phyloP scores from a whole-genome alignment of 2,888 invertebrate species.

The Eupithecia vulgata region DNA sequence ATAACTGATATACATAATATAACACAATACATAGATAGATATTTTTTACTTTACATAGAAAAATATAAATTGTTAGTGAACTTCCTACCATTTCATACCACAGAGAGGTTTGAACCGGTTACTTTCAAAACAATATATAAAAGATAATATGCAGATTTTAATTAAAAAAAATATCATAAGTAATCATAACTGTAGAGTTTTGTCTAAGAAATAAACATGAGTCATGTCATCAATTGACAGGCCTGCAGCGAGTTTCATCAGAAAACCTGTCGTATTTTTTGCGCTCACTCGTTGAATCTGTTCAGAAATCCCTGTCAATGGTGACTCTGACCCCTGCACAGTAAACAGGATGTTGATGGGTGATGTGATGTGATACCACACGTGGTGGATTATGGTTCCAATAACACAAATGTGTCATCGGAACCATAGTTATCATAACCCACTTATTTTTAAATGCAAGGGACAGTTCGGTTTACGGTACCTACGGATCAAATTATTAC shows the following conservation, averaged over 20 bases:
- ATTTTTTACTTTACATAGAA: too few relatives aligned
- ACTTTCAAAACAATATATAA: neutral
- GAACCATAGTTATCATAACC: neutral
- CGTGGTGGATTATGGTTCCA: neutral
- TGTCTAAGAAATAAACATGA: neutral
- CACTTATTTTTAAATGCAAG: neutral
- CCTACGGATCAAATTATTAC: neutral
- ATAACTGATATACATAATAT: too few relatives aligned
- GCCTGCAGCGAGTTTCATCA: neutral
- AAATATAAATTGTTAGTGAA: neutral
- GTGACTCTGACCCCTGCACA: neutral
- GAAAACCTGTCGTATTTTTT: neutral
- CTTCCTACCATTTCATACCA: neutral
- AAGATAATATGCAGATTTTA: neutral
- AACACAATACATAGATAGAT: too few relatives aligned
- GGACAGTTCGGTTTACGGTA: neutral
- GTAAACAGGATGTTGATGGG: constrained; percentile 6
- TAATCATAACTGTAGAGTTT: neutral
- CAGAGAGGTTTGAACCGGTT: neutral
- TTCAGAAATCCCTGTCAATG: neutral
- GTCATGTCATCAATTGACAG: neutral
- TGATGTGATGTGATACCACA: constrained; percentile 1
- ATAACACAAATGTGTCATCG: neutral
- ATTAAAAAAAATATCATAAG: neutral
- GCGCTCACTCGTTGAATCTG: neutral